Evolutionary conservation across 1,140 invertebrate species (phyloP).

Genomic region (Drosophila mayri): DNA sequence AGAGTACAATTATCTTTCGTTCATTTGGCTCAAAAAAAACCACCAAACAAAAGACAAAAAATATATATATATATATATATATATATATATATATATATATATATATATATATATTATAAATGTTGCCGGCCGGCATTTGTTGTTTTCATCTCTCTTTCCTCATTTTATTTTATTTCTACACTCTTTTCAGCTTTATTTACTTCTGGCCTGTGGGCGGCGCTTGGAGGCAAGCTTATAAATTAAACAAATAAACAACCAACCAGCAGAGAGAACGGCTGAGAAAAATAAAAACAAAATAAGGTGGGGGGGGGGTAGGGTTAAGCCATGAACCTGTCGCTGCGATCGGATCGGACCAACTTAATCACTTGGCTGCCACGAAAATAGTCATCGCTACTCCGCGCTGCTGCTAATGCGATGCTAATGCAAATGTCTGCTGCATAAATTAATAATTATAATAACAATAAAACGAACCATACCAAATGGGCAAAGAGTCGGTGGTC

Average conservation of each 20-base stretch:
- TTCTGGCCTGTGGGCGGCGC: conserved; percentile 62
- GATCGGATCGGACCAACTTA: conserved; percentile 42
- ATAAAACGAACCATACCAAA: conserved; percentile 40
- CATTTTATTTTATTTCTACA: conserved; percentile 1
- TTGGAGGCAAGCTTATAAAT: conserved; percentile 71
- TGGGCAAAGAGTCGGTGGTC: not conserved
- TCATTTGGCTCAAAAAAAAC: conserved; percentile 15
- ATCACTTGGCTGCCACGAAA: conserved; percentile 42
- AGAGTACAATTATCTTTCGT: conserved; percentile 27
- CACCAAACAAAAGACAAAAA: conserved; percentile 17
- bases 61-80: not conserved
- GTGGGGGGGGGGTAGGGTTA: not conserved
- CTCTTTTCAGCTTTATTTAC: conserved; percentile 13
- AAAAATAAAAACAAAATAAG: conserved; percentile 9
- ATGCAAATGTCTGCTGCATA: conserved; percentile 79
- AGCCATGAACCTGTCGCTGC: conserved; percentile 49
- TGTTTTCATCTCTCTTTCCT: not conserved
- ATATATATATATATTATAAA: not conserved
- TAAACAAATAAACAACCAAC: conserved; percentile 72
- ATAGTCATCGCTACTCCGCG: conserved; percentile 33
- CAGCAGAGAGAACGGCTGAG: conserved; percentile 34
- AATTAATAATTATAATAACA: conserved; percentile 79
- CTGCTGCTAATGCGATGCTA: conserved; percentile 67
- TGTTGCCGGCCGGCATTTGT: conserved; percentile 67
- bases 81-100: not conserved